Base-by-base conservation (phyloP, 2,113 vertebrate species). In the Dasypus novemcinctus region DNA sequence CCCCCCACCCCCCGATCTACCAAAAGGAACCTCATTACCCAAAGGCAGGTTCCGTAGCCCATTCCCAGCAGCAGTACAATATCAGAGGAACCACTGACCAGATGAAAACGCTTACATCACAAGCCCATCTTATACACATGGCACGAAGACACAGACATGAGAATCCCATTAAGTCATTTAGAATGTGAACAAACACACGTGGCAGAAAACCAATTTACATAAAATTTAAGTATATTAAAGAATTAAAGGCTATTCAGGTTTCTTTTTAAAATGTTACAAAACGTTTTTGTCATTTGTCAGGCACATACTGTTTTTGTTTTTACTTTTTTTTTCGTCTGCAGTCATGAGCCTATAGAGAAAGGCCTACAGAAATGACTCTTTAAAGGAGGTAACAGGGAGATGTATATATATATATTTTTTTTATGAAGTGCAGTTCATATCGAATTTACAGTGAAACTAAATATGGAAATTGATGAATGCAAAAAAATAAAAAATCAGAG, bases 1-100 rank as follows among this genome's bases (percentile, higher is more conserved):
- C 38, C 90, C 82, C 82, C 54, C 25, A 31, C 68, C 79, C 96
- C 96, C 97, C 92, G 96, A 97, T 98, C 96, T 97, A 97, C 98
- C 95, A 87, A 97, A 97, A 98, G 98, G 98, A 98, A 97, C 98
- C 98, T 98, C 97, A 98, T 96, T 97, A 97, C 97, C 98, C 97
- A 98, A 98, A 98, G 98, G 98, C 97, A 98, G 98, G 98, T 96
- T 98, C 98, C 97, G 94, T 84, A 98, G 98, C 98, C 98, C 98
- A 97, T 98, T 98, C 98, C 98, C 99, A 99, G 99, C 99, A 99
- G 99, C 98, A 99, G 98, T 99, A 99, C 99, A 99, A 99, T 98
- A 99, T 99, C 98, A 99, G 98, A 98, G 98, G 98, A 98, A 99
- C 98, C 99, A 99, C 98, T 98, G 98, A 98, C 98, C 98, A 97